Evolutionary conservation across 2,797 vertebrate genomes (phyloP), one percentile per base, ranked within the genome.

Genomic region (Falco novaeseelandiae): DNA sequence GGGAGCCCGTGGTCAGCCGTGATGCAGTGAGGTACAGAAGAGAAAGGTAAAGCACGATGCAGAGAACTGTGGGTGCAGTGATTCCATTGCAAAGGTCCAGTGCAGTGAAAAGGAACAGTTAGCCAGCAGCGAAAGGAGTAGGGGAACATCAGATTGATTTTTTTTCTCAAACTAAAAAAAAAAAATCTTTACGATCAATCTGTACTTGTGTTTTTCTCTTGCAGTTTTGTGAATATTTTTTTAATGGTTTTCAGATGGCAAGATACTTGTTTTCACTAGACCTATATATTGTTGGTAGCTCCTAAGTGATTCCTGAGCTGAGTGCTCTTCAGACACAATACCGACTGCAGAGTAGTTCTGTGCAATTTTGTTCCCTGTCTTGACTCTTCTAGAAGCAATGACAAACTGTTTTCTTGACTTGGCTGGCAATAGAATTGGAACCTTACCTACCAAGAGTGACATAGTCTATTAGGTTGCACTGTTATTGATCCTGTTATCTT

Each of bases 401-500:
- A 86, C 66, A 94, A 90, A 82, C 42, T 69, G 6, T 48, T 91
- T 61, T 76, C 77, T 91, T 73, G 62, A 73, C 55, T 92, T 83
- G 55, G 52, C 42, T 66, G 78, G 73, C 70, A 80, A 55, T 25
- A 73, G 79, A 93, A 77, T 55, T 82, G 73, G 59, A 93, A 83
- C 44, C 36, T 82, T 89, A 73, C 40, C 91, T 92, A 89, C 44
- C 27, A 77, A 62, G 70, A 93, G 44, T 89, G 69, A 90, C 82
- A 74, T 34, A n/a, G 69, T 46, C 74, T 72, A 90, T 94, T 65
- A 87, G 49, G 57, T 65, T 89, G 48, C 25, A 38, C 57, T 93
- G 40, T 49, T 89, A 96, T 70, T 93, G 90, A 93, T 89, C 84
- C 59, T 95, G 74, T 94, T 95, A 92, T 32, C 42, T 90, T 87